Conservation (phyloP, 1,140 invertebrate genomes). For the Leptopilina boulardi region DNA sequence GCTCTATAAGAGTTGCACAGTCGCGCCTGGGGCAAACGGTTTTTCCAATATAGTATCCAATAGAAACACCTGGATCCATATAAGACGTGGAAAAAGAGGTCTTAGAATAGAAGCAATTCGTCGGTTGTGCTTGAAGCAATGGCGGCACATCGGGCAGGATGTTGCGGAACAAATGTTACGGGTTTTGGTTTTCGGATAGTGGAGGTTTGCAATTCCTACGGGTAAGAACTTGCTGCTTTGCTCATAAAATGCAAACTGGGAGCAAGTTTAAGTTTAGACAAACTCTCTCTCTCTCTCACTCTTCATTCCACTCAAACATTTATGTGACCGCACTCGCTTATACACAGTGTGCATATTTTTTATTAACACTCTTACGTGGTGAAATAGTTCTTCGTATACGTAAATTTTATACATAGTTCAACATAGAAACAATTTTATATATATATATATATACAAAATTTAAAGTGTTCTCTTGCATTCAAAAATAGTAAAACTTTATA, state of each 20-base stretch:
- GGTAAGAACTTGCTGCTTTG: constrained; percentile 58
- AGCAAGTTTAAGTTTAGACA: constrained; percentile 71
- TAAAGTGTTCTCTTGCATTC: too few relatives aligned
- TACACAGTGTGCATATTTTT: constrained; percentile 26
- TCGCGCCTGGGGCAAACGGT: constrained; percentile 39
- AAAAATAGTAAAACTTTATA: too few relatives aligned
- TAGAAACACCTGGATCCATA: constrained; percentile 42
- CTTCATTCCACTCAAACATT: constrained; percentile 35
- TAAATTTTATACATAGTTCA: too few relatives aligned
- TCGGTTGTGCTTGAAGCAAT: constrained; percentile 34
- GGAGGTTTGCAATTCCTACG: constrained; percentile 57
- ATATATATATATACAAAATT: too few relatives aligned
- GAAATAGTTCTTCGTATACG: neutral
- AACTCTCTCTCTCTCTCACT: constrained; percentile 37
- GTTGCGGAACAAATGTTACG: constrained; percentile 62
- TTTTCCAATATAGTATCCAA: constrained; percentile 39
- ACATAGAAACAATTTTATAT: too few relatives aligned
- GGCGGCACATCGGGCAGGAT: constrained; percentile 16
- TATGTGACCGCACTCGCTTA: constrained; percentile 28
- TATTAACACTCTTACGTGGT: neutral
- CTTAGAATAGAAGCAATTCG: constrained; percentile 17
- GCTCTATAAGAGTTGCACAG: constrained; percentile 25
- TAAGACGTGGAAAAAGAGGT: constrained; percentile 27
- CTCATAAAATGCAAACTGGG: constrained; percentile 71
- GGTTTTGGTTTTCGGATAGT: constrained; percentile 59